Percentiles rank a stretch among this genome's conserved stretches.
These are phyloP conservation scores for Mastigias papua DNA, from an alignment of 30 jellyfish, hydroid and myxozoan genomes.

Conservation along the genomic window DNA sequence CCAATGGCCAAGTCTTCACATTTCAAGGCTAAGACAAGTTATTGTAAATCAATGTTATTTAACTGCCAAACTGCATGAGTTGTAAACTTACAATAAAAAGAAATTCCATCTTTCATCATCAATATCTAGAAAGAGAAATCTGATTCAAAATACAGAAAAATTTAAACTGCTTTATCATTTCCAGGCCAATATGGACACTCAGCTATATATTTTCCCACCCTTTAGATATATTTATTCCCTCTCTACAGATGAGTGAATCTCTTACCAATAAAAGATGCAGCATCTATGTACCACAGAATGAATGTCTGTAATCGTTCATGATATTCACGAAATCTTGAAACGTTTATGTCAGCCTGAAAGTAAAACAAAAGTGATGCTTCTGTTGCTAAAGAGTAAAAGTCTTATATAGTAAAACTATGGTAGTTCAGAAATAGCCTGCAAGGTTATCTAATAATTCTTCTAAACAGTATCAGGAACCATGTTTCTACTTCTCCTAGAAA, in stretches of 20 bases:
- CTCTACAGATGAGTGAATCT: background rate
- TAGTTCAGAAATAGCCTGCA: no score
- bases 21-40: no score
- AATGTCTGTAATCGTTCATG: slow-evolving; percentile 93
- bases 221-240: background rate
- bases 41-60: no score
- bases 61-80: background rate
- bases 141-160: background rate
- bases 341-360: slow-evolving; percentile 79
- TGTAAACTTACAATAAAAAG: slow-evolving; percentile 80
- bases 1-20: no score
- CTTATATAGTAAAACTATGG: no score
- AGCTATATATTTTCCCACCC: no score
- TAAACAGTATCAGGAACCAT: no score
- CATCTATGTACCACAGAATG: slow-evolving; percentile 94
- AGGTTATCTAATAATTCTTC: no score
- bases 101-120: slow-evolving; percentile 96
- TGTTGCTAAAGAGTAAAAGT: no score
- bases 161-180: background rate
- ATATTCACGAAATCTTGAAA: slow-evolving; percentile 76
- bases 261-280: slow-evolving; percentile 96
- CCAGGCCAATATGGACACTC: background rate
- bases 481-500: no score
- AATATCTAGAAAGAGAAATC: slow-evolving; percentile 57
- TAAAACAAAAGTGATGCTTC: no score